A percentile compares a stretch with the other conserved stretches of the same genome.
These are phyloP conservation scores for Halcyon smyrnensis DNA, from an alignment of 2,797 vertebrate species.

Conservation along the genomic window DNA sequence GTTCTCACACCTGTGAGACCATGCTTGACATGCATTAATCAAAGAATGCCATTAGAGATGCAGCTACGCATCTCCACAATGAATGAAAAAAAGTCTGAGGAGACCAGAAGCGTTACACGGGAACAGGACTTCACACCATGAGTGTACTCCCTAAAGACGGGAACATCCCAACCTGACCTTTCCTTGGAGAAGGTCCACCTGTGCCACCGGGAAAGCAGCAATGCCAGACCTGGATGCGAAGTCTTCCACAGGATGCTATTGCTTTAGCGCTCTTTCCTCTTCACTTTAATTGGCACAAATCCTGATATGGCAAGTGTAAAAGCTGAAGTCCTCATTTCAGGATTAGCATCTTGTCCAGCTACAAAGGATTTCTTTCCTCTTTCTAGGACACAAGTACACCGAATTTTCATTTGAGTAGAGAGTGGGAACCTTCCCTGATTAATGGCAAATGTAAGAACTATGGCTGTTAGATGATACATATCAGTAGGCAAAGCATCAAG, in stretches of 20 bases:
- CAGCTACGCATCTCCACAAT: not conserved
- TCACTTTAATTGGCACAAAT: not conserved
- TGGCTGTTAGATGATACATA: not conserved
- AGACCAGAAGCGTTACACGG: not conserved
- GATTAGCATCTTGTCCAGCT: not conserved
- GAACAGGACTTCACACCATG: not conserved
- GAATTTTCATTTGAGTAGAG: not conserved
- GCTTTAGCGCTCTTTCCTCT: not conserved
- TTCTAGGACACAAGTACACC: not conserved
- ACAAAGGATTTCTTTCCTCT: not conserved
- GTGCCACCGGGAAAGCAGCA: not conserved
- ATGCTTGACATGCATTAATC: not conserved
- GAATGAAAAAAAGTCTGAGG: conserved; percentile 11
- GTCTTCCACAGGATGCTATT: not conserved
- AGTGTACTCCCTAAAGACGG: not conserved
- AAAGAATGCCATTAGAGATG: not conserved
- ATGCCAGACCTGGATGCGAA: not conserved
- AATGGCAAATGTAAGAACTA: not conserved
- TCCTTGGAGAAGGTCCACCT: not conserved
- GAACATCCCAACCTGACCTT: not conserved
- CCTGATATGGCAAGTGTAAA: not conserved
- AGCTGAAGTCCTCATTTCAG: not conserved
- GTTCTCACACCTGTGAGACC: not conserved
- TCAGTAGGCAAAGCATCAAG: not conserved
- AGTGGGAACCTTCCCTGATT: not conserved